phyloP scores from a whole-genome alignment of 2,888 invertebrate species.

The Achlya flavicornis region DNA sequence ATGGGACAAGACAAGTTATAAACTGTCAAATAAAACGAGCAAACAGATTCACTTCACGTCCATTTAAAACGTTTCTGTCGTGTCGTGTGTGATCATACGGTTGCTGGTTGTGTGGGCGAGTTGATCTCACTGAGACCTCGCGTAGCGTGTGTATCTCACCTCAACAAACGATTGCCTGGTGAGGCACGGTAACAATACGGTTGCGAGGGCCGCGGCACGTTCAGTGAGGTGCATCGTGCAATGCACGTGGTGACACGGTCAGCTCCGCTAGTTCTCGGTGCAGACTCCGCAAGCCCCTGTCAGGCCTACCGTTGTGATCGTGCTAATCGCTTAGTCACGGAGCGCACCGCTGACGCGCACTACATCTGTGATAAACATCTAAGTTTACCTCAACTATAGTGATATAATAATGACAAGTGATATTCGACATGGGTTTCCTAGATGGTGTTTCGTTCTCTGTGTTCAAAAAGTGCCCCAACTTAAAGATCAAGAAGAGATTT shows the following conservation, averaged over 20 bases:
- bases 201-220: constrained; percentile 41
- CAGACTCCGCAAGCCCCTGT: constrained; percentile 36
- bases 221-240: constrained; percentile 50
- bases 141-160: background rate
- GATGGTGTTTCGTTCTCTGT: constrained; percentile 67
- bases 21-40: background rate
- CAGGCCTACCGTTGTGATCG: constrained; percentile 39
- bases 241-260: constrained; percentile 42
- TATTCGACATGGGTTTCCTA: constrained; percentile 65
- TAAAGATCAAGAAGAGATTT: constrained; percentile 59
- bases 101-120: background rate
- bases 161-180: background rate
- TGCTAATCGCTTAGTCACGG: constrained; percentile 69
- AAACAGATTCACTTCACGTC: constrained; percentile 7
- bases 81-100: background rate
- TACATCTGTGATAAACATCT: constrained; percentile 53
- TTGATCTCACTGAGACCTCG: constrained; percentile 2
- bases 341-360: constrained; percentile 55
- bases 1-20: background rate
- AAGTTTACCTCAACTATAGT: constrained; percentile 40
- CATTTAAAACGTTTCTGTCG: constrained; percentile 7
- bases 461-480: constrained; percentile 74
- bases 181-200: constrained; percentile 21
- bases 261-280: constrained; percentile 27
- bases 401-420: constrained; percentile 58